A percentile compares a stretch with the other conserved stretches of the same genome.
Conservation (phyloP, 92 coral and sea anemone species). For the Porites divaricata region DNA sequence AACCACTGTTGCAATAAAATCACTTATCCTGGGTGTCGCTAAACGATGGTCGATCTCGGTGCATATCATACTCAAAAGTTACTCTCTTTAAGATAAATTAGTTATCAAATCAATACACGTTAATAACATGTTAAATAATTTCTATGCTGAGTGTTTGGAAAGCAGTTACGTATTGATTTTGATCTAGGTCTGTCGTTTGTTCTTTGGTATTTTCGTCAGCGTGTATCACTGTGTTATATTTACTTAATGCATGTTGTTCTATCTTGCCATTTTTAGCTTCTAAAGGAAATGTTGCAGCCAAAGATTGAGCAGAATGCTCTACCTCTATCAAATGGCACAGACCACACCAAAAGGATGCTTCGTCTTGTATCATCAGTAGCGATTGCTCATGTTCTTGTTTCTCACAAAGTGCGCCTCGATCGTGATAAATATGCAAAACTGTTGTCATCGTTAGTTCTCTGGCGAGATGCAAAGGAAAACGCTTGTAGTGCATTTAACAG, state of each 20-base stretch:
- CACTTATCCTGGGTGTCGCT: too few species aligned
- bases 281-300: constrained; percentile 5
- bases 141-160: too few species aligned
- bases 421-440: not conserved
- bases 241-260: not conserved
- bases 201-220: too few species aligned
- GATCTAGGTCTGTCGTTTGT: too few species aligned
- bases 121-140: too few species aligned
- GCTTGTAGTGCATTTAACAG: constrained; percentile 1
- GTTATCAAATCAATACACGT: too few species aligned
- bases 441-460: constrained; percentile 7
- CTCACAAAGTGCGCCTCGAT: constrained; percentile 5
- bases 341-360: not conserved
- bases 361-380: constrained; percentile 38
- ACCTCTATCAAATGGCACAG: not conserved
- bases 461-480: not conserved
- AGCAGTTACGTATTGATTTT: too few species aligned
- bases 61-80: too few species aligned
- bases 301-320: constrained; percentile 27
- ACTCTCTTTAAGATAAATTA: too few species aligned
- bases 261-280: not conserved
- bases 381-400: not conserved
- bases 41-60: too few species aligned
- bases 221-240: too few species aligned
- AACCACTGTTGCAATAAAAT: too few species aligned